Base-by-base conservation (phyloP, 2,113 vertebrate species). In the Apteryx owenii region DNA sequence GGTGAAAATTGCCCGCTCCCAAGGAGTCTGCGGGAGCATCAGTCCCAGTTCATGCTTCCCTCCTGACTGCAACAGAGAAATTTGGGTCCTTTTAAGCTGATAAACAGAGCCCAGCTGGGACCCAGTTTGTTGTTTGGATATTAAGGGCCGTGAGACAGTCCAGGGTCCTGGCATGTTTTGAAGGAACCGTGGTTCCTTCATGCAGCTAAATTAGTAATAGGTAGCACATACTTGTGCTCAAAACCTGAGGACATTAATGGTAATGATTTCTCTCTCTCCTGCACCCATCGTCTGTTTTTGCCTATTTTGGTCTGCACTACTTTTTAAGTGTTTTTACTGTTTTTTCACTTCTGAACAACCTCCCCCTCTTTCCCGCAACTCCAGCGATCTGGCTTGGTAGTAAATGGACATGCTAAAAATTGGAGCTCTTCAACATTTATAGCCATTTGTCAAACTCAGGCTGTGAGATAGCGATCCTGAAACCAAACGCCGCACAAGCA, bases 31-130 rank as follows among this genome's bases (percentile, higher is more conserved):
- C 61, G 56, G 69, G 36, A 64, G 40, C 12, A 54, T 10, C 61
- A 33, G 60, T 93, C 44, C 72, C 12, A 0, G 90, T 86, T 88
- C 64, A 2, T 56, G 6, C 82, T 88, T 93, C 82, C 71, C 33
- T 92, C 64, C 80, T 86, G 71, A 93, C 54, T 60, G 40, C 44
- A 51, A 64, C 91, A 71, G 50, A 88, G 64, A 91, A 97, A 95
- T 88, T 75, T 85, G 71, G 85, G 83, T 92, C 76, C 68, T 96
- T 94, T 83, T 79, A 81, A 86, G 69, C 88, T 62, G 69, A 93
- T 81, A 90, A 96, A 95, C 76, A 94, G 60, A 93, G 71, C 85
- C 95, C 96, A 97, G 96, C 92, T 94, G 96, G 91, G 93, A 93
- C 71, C 29, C 82, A 91, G 68, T 95, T 97, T 97, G 90, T 91